Base-by-base conservation (phyloP, 1,140 invertebrate genomes). In the Ceratitis capitata region DNA sequence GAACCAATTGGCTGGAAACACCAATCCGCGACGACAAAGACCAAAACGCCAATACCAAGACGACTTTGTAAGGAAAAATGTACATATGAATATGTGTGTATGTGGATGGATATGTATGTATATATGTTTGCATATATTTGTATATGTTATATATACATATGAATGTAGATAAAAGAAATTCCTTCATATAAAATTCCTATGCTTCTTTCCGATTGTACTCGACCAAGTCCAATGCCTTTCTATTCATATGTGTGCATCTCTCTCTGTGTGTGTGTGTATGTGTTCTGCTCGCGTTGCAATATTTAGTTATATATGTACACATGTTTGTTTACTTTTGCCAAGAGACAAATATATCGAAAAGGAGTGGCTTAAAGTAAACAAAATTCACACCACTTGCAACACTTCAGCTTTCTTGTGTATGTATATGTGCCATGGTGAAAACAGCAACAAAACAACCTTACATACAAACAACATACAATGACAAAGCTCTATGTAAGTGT, bases 311-410 rank as follows among this genome's bases (percentile, higher is more conserved):
- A 14, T 6, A 49, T 49, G 6, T 14, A 19, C 51, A 19, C 51
- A 19, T 19, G 51, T 69, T 78, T 45, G 39, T 78, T 78, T 78
- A 39, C 32, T 78, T 78, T 26, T 85, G 69, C 69, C 45, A 14
- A 39, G 69, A 78, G 84, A 86, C 69, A 87, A 64, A 84, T 85
- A 85, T 84, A 85, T 74, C 85, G 39, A 78, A 78, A 90, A 92
- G 91, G 91, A 92, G 91, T 92, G 91, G 91, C 91, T 89, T 90
- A 91, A 87, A 91, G 89, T 90, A 91, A 89, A 91, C 90, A 90
- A 89, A 90, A 89, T 89, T 90, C 90, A 90, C 90, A 91, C 89
- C 87, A 88, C 82, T 83, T 49, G 47, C 45, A 83, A 83, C 82
- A 83, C 82, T 83, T 83, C 69, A 78, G 23, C 39, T 32, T n/a